Percentiles rank a stretch among this genome's conserved stretches.
Evolutionary conservation across 2,797 vertebrate genomes (phyloP).

Genomic region (Rhynchotus rufescens): DNA sequence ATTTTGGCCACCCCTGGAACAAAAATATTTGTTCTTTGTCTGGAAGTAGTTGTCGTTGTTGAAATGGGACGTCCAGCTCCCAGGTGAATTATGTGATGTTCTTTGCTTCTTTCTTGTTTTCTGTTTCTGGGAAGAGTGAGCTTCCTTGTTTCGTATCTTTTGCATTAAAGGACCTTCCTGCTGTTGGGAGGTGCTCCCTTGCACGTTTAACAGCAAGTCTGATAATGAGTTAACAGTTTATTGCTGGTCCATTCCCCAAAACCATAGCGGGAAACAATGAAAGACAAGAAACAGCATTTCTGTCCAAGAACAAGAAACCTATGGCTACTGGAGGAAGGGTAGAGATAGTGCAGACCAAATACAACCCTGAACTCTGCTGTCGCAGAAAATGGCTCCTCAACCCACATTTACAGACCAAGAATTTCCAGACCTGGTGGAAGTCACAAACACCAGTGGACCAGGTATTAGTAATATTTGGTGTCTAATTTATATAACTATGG

Average conservation of each 20-base stretch:
- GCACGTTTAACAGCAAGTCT: neutral
- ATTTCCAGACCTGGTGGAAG: slow-evolving; percentile 13
- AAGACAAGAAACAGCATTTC: rapidly evolving
- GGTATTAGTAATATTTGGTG: neutral
- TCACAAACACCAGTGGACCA: neutral
- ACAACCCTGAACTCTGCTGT: neutral
- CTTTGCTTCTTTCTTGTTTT: neutral
- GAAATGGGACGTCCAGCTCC: neutral
- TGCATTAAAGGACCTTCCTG: neutral
- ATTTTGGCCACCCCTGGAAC: neutral
- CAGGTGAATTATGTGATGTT: neutral
- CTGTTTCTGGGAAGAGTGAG: neutral
- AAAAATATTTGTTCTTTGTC: neutral
- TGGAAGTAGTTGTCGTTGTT: neutral
- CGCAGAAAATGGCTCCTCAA: neutral
- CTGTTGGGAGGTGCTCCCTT: neutral
- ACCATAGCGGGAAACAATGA: neutral
- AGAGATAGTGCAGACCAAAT: neutral
- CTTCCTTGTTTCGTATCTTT: neutral
- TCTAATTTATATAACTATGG: neutral
- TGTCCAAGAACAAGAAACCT: neutral
- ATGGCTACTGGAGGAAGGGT: neutral
- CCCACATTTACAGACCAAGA: neutral
- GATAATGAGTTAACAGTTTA: neutral
- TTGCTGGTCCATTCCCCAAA: neutral